phyloP scores from a whole-genome alignment of 2,888 invertebrate genomes.

The Galeruca laticollis region DNA sequence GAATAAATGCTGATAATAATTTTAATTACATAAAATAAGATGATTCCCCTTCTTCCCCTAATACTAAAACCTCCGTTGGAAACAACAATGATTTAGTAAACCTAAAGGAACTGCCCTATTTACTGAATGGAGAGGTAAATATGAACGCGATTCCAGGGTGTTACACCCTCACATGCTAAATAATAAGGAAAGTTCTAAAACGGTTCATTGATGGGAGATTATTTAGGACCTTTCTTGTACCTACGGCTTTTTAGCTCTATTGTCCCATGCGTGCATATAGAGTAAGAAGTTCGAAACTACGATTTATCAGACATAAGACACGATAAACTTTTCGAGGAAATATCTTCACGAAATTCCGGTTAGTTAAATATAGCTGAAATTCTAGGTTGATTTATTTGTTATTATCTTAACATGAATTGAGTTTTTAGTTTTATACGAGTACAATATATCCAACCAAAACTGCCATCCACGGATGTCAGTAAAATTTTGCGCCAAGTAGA shows the following conservation, averaged over 20 bases:
- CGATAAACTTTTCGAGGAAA: not conserved
- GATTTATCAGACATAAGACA: not conserved
- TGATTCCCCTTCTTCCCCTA: too few relatives aligned
- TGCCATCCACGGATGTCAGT: too few relatives aligned
- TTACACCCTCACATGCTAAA: conserved; percentile 16
- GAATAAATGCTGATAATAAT: too few relatives aligned
- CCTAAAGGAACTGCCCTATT: conserved; percentile 26
- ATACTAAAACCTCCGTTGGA: too few relatives aligned
- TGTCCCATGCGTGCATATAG: not conserved
- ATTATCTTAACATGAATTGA: too few relatives aligned
- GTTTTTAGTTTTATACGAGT: too few relatives aligned
- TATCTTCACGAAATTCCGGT: not conserved
- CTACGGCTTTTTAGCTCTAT: conserved; percentile 3
- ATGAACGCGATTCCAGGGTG: conserved; percentile 13
- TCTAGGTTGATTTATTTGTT: too few relatives aligned
- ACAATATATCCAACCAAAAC: too few relatives aligned
- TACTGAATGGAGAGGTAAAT: conserved; percentile 31
- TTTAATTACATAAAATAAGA: too few relatives aligned
- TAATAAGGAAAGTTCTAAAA: conserved; percentile 25
- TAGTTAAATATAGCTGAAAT: too few relatives aligned
- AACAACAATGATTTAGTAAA: too few relatives aligned
- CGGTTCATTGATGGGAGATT: conserved; percentile 26
- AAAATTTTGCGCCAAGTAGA: too few relatives aligned
- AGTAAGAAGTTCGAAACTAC: not conserved
- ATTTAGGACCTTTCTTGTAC: conserved; percentile 4